These are phyloP conservation scores for Panagrolaimus sp. DNA, from an alignment of 1,140 invertebrate genomes.

Conservation along the genomic window DNA sequence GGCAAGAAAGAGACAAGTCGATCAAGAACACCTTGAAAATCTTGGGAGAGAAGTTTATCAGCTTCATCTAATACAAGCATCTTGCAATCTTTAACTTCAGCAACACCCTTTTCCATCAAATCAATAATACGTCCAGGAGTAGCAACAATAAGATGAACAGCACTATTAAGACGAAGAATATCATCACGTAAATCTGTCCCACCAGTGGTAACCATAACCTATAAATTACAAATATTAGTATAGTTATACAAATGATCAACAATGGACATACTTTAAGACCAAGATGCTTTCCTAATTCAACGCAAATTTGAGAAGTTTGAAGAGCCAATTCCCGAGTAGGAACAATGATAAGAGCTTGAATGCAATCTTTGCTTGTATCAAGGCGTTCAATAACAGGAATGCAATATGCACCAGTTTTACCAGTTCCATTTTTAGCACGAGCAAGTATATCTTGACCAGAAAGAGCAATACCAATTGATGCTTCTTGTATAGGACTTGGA, in stretches of 20 bases:
- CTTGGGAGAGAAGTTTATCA: constrained; percentile 95
- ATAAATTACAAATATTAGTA: constrained; percentile 25
- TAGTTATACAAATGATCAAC: too few relatives aligned
- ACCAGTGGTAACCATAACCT: constrained; percentile 89
- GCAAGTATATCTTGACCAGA: constrained; percentile 92
- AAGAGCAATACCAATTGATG: constrained; percentile 93
- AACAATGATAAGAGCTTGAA: constrained; percentile 95
- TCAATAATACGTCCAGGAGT: constrained; percentile 98
- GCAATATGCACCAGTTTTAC: constrained; percentile 98
- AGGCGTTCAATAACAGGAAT: constrained; percentile 94
- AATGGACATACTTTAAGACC: constrained; percentile 67
- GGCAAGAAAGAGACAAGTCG: constrained; percentile 69
- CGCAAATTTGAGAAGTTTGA: constrained; percentile 98
- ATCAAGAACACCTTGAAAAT: constrained; percentile 98
- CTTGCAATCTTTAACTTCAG: constrained; percentile 80
- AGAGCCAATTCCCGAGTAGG: constrained; percentile 95
- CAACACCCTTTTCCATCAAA: constrained; percentile 97
- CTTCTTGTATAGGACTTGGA: constrained; percentile 98
- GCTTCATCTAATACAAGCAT: constrained; percentile 97
- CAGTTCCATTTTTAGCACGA: constrained; percentile 97
- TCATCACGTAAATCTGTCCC: constrained; percentile 97
- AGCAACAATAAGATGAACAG: constrained; percentile 97
- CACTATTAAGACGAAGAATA: constrained; percentile 98
- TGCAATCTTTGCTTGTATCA: constrained; percentile 78
- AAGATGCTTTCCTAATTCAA: constrained; percentile 92